A percentile compares a stretch with the other conserved stretches of the same genome.
Conservation (phyloP, 2,888 invertebrate genomes). For the Melieria picta region DNA sequence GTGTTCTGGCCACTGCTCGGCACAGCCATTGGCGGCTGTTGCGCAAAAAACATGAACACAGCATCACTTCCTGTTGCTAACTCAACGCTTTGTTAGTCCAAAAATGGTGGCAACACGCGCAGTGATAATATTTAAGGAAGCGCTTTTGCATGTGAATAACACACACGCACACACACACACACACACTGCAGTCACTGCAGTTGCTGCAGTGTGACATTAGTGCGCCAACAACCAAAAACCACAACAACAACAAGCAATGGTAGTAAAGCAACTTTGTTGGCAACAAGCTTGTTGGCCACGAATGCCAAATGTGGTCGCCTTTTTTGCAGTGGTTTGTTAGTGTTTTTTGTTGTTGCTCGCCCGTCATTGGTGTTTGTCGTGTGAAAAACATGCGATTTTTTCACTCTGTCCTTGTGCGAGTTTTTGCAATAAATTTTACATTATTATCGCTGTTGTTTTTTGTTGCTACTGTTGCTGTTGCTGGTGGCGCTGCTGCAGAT, state of each 20-base stretch:
- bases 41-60: slow-evolving; percentile 29
- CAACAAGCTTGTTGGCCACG: slow-evolving; percentile 25
- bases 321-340: slow-evolving; percentile 23
- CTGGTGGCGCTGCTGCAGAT: slow-evolving; percentile 8
- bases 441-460: slow-evolving; percentile 14
- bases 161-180: slow-evolving; percentile 11
- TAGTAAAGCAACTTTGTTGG: slow-evolving; percentile 17
- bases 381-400: slow-evolving; percentile 30
- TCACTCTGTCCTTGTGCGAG: slow-evolving; percentile 23
- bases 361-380: slow-evolving; percentile 24
- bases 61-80: slow-evolving; percentile 30
- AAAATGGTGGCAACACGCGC: slow-evolving; percentile 31
- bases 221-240: slow-evolving; percentile 22
- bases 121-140: slow-evolving; percentile 34
- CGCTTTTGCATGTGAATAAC: slow-evolving; percentile 30
- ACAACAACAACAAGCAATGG: slow-evolving; percentile 12
- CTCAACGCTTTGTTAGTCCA: slow-evolving; percentile 31
- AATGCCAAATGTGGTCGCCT: neutral
- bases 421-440: slow-evolving; percentile 30
- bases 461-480: slow-evolving; percentile 7
- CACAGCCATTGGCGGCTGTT: slow-evolving; percentile 25
- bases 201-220: slow-evolving; percentile 13
- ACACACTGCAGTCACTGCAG: neutral
- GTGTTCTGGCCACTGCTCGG: slow-evolving; percentile 8
- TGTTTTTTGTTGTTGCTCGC: slow-evolving; percentile 15